These are phyloP conservation scores for Puntigrus tetrazona DNA, from an alignment of 2,113 vertebrate genomes.

Conservation along the genomic window DNA sequence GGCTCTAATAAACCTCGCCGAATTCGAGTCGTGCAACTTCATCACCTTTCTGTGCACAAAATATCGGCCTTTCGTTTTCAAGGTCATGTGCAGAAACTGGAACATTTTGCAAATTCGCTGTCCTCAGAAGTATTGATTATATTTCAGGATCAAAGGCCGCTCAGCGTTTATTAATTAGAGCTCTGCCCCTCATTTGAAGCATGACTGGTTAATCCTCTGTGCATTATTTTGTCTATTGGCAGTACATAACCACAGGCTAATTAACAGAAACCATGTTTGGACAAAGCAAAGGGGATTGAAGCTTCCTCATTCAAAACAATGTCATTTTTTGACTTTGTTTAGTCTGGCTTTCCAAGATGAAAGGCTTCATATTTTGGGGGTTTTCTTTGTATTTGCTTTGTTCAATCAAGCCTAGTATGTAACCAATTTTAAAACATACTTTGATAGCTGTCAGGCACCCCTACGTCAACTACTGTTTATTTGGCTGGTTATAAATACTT, in stretches of 20 bases:
- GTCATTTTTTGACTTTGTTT: background rate
- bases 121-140: conserved; percentile 36
- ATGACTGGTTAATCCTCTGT: conserved; percentile 26
- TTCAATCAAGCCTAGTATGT: conserved; percentile 5
- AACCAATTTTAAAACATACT: background rate
- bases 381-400: background rate
- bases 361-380: background rate
- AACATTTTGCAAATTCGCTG: background rate
- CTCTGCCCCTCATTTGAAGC: conserved; percentile 23
- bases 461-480: background rate
- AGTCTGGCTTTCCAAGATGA: conserved; percentile 10
- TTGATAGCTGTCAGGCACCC: background rate
- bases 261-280: conserved; percentile 31
- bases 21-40: background rate
- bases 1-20: background rate
- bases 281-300: background rate
- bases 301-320: conserved; percentile 10
- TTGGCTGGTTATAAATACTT: background rate
- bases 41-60: background rate
- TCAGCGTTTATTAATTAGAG: conserved; percentile 42
- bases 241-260: conserved; percentile 31
- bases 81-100: background rate
- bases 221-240: background rate
- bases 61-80: background rate
- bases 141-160: background rate